Evolutionary conservation across 2,888 invertebrate genomes (phyloP).

Genomic region (Melipona bicolor): DNA sequence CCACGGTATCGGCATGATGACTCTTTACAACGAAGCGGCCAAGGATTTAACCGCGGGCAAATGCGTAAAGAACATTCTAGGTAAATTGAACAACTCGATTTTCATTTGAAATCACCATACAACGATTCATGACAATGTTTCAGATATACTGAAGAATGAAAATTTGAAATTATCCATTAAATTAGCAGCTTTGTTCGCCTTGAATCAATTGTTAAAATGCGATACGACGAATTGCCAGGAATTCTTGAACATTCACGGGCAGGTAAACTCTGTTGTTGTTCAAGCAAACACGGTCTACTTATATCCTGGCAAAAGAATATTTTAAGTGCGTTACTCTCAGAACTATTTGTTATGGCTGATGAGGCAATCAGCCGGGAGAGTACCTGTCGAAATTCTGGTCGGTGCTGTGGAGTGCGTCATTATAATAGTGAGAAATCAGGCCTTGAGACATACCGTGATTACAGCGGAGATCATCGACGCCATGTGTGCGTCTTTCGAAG

Average conservation of each 20-base stretch:
- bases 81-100: slow-evolving; percentile 3
- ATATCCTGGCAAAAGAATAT: background rate
- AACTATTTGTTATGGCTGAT: slow-evolving; percentile 65
- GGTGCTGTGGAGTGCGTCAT: slow-evolving; percentile 65
- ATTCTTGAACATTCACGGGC: slow-evolving; percentile 68
- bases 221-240: slow-evolving; percentile 68
- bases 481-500: slow-evolving; percentile 72
- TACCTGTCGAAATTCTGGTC: slow-evolving; percentile 67
- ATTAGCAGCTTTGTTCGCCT: slow-evolving; percentile 71
- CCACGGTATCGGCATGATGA: slow-evolving; percentile 74
- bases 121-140: background rate
- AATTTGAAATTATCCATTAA: slow-evolving; percentile 67
- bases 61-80: slow-evolving; percentile 26
- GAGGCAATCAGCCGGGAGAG: slow-evolving; percentile 54
- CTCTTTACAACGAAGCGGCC: slow-evolving; percentile 68
- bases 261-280: slow-evolving; percentile 42
- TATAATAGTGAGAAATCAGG: slow-evolving; percentile 63
- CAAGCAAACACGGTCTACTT: background rate
- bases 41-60: slow-evolving; percentile 66
- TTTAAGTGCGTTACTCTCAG: slow-evolving; percentile 39
- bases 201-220: slow-evolving; percentile 71
- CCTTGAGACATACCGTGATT: slow-evolving; percentile 60
- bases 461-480: slow-evolving; percentile 67
- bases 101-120: background rate
- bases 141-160: slow-evolving; percentile 73